Conservation (phyloP, 2,113 vertebrate genomes). For the Telmatochromis sp. region DNA sequence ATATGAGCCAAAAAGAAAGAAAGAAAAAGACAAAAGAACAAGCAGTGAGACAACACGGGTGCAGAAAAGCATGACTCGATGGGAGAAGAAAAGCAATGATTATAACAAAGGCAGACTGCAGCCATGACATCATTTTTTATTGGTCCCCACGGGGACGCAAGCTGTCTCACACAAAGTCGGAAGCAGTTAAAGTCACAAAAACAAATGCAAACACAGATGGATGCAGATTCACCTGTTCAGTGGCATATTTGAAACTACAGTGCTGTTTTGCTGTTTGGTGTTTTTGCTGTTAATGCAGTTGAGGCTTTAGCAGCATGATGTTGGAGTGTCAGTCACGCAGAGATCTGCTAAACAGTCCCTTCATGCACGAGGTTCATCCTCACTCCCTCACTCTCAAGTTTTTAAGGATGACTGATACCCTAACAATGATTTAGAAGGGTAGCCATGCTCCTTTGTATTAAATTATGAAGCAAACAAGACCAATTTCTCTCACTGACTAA, state of each 20-base stretch:
- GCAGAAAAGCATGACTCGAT: background rate
- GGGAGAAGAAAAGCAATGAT: slow-evolving; percentile 13
- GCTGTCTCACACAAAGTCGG: slow-evolving; percentile 18
- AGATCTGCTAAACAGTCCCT: background rate
- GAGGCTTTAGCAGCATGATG: background rate
- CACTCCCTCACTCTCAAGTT: background rate
- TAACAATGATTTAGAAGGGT: background rate
- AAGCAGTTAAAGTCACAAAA: slow-evolving; percentile 29
- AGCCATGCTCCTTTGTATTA: background rate
- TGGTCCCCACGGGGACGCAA: slow-evolving; percentile 11
- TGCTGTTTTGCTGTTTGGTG: background rate
- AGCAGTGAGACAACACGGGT: background rate
- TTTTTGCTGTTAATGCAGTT: background rate
- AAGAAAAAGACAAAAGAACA: background rate
- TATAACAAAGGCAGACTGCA: slow-evolving; percentile 42
- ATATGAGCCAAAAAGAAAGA: background rate
- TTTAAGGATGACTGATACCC: background rate
- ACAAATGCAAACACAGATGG: background rate
- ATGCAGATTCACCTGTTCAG: background rate
- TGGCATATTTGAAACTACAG: background rate
- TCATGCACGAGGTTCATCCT: background rate
- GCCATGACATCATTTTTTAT: slow-evolving; percentile 40
- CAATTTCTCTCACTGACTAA: background rate
- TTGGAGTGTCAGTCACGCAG: background rate
- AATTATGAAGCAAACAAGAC: background rate